Evolutionary conservation across 2,888 invertebrate genomes (phyloP), one percentile per base, ranked within the genome.

Genomic region (Liopterus haemorrhoidalis): DNA sequence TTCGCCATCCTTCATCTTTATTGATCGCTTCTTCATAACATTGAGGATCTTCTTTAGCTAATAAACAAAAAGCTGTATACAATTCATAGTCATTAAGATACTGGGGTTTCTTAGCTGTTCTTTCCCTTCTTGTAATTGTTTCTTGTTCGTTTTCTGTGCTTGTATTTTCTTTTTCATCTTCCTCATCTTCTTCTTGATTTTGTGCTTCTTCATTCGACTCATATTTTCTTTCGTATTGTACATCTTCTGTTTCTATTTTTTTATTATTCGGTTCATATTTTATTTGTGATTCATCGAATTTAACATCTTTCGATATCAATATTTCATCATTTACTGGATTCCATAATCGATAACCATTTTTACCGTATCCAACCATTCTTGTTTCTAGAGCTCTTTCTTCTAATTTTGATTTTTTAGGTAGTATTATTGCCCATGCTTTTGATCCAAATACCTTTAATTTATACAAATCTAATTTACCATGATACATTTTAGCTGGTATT

Each of bases 401-500:
- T 9, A 40, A 8, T 30, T 40, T 31, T 6, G 25, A 15, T 11
- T 6, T 40, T 9, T 4, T 4, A 15, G 15, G 31, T 21, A 40
- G n/a, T n/a, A 3, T 14, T 9, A n/a, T 16, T 3, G 39, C 22
- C 38, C 46, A 46, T 6, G 36, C 36, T 20, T 32, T 31, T 5
- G 36, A 33, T 30, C 40, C 43, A 46, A 49, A 40, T 32, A 49
- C 20, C 16, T 30, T 40, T 21, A 47, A 18, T 28, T 44, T 43
- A 4, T 30, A 22, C n/a, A 46, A 12, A n/a, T 43, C 28, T 21
- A 25, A 28, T 24, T 28, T 39, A 11, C 37, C 41, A 27, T 33
- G 19, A 19, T 28, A 47, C 22, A 21, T 32, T 20, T 42, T n/a
- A 18, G 37, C 41, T 31, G 43, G 46, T 12, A 33, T 25, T 15